phyloP scores from a whole-genome alignment of 2,888 invertebrate genomes.

The Tinea pellionella region DNA sequence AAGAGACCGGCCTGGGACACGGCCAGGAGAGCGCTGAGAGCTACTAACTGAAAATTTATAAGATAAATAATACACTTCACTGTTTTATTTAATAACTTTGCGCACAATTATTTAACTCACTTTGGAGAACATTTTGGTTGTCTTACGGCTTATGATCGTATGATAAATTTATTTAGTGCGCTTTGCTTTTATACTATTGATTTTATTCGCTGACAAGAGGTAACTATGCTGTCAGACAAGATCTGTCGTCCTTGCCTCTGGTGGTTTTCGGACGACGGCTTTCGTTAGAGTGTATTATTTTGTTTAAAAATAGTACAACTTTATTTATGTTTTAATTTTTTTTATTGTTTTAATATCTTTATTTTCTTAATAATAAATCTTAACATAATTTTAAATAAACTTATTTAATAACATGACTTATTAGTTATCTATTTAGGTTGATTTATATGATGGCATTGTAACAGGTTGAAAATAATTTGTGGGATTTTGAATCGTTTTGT shows the following conservation, averaged over 20 bases:
- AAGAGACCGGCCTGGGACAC: slow-evolving; percentile 37
- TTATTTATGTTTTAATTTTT: not conserved
- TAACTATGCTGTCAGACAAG: slow-evolving; percentile 1
- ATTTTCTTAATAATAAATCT: not conserved
- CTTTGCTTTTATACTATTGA: slow-evolving; percentile 4
- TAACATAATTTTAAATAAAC: not conserved
- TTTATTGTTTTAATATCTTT: not conserved
- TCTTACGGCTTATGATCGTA: slow-evolving; percentile 9
- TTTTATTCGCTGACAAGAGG: not conserved
- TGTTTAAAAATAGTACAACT: not conserved
- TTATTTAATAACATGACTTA: not conserved
- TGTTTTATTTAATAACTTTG: not conserved
- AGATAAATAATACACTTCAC: not conserved
- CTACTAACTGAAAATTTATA: slow-evolving; percentile 13
- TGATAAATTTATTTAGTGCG: not conserved
- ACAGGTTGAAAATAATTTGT: not conserved
- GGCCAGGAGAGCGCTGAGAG: slow-evolving; percentile 16
- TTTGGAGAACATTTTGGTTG: slow-evolving; percentile 24
- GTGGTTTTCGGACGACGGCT: not conserved
- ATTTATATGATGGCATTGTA: not conserved
- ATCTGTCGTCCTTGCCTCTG: not conserved
- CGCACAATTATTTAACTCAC: too few relatives aligned
- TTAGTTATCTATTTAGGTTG: not conserved
- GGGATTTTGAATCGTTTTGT: not conserved
- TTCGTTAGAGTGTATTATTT: not conserved